Evolutionary conservation across 2,113 vertebrate genomes (phyloP).

Genomic region (Cheilinus undulatus): DNA sequence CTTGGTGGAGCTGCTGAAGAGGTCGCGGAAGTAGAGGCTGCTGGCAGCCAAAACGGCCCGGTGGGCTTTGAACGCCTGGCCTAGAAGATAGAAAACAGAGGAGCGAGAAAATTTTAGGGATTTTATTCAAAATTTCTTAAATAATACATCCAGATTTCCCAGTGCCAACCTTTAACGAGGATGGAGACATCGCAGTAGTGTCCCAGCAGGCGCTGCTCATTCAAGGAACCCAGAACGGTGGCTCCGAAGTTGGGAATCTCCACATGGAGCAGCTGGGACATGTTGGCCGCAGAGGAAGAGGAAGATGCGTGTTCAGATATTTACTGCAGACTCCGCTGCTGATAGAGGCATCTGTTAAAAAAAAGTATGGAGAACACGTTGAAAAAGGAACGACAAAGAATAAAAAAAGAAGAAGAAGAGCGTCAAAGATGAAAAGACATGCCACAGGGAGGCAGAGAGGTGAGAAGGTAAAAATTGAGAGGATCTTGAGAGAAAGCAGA

Average conservation of each 20-base stretch:
- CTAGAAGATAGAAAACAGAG: constrained; percentile 50
- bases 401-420: constrained; percentile 14
- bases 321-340: constrained; percentile 80
- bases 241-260: constrained; percentile 99
- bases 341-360: constrained; percentile 86
- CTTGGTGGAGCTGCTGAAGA: constrained; percentile 97
- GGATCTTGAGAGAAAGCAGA: constrained; percentile 42
- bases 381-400: constrained; percentile 24
- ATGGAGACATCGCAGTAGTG: constrained; percentile 99
- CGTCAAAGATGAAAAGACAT: constrained; percentile 51
- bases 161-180: constrained; percentile 89
- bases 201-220: constrained; percentile 95
- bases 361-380: constrained; percentile 23
- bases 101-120: constrained; percentile 10
- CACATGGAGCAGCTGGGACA: constrained; percentile 98
- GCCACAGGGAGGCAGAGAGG: constrained; percentile 48
- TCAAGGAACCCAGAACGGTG: constrained; percentile 95
- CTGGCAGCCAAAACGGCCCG: constrained; percentile 95
- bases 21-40: constrained; percentile 97
- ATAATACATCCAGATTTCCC: not conserved
- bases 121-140: not conserved
- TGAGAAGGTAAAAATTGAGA: constrained; percentile 45
- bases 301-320: constrained; percentile 79
- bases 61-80: constrained; percentile 97
- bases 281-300: constrained; percentile 78